A percentile compares a stretch with the other conserved stretches of the same genome.
phyloP scores from a whole-genome alignment of 2,113 vertebrate species.

The Misgurnus anguillicaudatus region DNA sequence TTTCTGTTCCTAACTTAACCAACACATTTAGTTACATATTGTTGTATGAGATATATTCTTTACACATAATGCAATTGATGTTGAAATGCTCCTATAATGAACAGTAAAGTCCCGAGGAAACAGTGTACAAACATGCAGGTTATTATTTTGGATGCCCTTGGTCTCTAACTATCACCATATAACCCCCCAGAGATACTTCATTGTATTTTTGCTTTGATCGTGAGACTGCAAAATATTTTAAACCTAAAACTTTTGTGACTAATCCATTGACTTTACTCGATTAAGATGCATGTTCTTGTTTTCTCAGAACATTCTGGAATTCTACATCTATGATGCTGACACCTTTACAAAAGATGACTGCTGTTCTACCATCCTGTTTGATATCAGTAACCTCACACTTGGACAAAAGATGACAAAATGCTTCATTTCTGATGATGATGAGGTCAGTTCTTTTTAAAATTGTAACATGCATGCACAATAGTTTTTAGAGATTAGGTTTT shows the following conservation, averaged over 20 bases:
- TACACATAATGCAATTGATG: too few relatives aligned
- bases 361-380: conserved; percentile 66
- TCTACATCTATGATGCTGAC: conserved; percentile 75
- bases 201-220: too few relatives aligned
- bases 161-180: too few relatives aligned
- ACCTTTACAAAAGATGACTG: conserved; percentile 64
- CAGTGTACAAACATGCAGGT: too few relatives aligned
- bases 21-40: too few relatives aligned
- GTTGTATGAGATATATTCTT: too few relatives aligned
- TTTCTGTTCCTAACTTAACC: too few relatives aligned
- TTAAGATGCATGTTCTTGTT: neutral
- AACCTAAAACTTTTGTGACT: neutral
- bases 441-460: conserved; percentile 58
- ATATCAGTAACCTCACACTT: conserved; percentile 62
- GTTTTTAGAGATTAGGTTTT: too few relatives aligned
- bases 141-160: too few relatives aligned
- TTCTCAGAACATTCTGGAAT: conserved; percentile 71
- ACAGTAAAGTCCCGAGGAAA: too few relatives aligned
- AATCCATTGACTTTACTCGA: neutral
- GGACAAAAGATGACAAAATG: conserved; percentile 62
- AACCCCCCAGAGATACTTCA: too few relatives aligned
- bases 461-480: neutral
- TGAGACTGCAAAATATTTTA: neutral
- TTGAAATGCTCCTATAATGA: too few relatives aligned
- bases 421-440: conserved; percentile 62